Evolutionary conservation across 1,140 invertebrate species (phyloP).

Genomic region (Radopholus similis): DNA sequence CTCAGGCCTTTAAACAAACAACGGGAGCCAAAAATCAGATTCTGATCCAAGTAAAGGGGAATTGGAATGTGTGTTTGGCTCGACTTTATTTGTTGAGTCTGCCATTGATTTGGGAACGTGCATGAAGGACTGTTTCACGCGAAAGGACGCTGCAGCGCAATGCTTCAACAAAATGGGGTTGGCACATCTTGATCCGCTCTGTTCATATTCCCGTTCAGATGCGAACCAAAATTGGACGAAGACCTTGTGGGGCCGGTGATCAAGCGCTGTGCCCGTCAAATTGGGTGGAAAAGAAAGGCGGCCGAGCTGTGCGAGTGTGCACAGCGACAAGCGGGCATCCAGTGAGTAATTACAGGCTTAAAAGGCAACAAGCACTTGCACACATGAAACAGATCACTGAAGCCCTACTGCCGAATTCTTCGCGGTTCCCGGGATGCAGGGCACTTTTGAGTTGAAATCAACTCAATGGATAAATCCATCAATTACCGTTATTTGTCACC

Average conservation of each 20-base stretch:
- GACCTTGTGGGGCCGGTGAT: conserved; percentile 3
- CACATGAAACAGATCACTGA: background rate
- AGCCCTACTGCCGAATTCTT: background rate
- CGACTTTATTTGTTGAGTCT: background rate
- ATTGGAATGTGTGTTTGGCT: background rate
- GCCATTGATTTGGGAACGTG: background rate
- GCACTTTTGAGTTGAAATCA: background rate
- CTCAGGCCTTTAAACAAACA: background rate
- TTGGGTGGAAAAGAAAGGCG: conserved; percentile 4
- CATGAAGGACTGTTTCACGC: background rate
- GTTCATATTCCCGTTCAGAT: background rate
- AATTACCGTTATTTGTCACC: background rate
- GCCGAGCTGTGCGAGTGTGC: conserved; percentile 5
- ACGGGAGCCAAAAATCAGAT: background rate
- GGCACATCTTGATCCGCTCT: background rate
- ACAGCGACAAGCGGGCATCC: background rate
- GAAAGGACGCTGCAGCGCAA: background rate
- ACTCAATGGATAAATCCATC: background rate
- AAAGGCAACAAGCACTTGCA: background rate
- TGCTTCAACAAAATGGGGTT: background rate
- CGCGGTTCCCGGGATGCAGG: background rate
- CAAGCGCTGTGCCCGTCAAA: conserved; percentile 9
- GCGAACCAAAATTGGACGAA: conserved; percentile 12
- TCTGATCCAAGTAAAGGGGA: background rate
- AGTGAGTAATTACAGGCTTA: background rate